Base-by-base conservation (phyloP, 37 sponge, comb jelly and placozoan genomes). In the Ephydatia muelleri region DNA sequence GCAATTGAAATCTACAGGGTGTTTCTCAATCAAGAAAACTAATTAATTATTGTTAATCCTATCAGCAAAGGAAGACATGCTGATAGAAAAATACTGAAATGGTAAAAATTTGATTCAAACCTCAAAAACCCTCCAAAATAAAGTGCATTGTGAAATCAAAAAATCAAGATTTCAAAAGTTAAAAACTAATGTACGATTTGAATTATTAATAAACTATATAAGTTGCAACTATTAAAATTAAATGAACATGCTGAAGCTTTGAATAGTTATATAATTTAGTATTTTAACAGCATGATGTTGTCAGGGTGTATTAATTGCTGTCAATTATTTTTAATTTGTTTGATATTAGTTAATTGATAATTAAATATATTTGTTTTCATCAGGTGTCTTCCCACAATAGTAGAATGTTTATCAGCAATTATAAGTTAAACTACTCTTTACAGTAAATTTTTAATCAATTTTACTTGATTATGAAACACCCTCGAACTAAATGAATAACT, bases 31-130 rank as follows among this genome's bases (percentile, higher is more conserved):
- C 57, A 57, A 57, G 1, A 19, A 57, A 57, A 57, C 9, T 57
- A 57, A 19, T 1, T 16, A 13, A 5, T 57, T 5, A 21, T 11
- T 57, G 16, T 13, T 57, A 57, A 13, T 57, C 19, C 57, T 57
- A 57, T 57, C 57, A 57, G 57, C 57, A 57, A 57, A 57, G 57
- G 57, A 57, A 57, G 57, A 57, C 57, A 57, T 57, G 57, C 57
- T 11, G 57, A 57, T 43, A 43, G 43, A 43, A 43, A 43, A 43
- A 43, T 43, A 43, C 43, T 43, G 43, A 43, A 43, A 43, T 43
- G 43, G 43, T 9, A 43, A 43, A 43, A 43, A 43, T 9, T 43
- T 43, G 43, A 43, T 43, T 43, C n/a, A n/a, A n/a, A n/a, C n/a
- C n/a, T n/a, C n/a, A n/a, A n/a, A n/a, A n/a, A n/a, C n/a, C n/a